These are phyloP conservation scores for Staurois parvus DNA, from an alignment of 2,797 vertebrate genomes.

Conservation along the genomic window DNA sequence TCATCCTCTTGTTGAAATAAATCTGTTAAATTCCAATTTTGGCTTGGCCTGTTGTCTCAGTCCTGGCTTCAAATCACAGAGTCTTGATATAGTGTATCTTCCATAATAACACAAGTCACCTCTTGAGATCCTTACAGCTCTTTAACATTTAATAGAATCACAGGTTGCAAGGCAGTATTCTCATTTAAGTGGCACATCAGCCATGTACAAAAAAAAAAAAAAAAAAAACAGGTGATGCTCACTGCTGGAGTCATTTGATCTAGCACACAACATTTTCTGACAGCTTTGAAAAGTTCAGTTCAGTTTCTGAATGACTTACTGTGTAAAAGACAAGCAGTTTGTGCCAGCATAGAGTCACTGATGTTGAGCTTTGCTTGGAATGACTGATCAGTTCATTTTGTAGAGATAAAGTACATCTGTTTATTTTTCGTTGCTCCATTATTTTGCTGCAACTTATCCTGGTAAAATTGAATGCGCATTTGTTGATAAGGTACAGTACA, in stretches of 20 bases:
- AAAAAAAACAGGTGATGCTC: conserved; percentile 47
- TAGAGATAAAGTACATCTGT: neutral
- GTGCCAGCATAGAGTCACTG: neutral
- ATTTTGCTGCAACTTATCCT: neutral
- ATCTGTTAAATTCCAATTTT: conserved; percentile 14
- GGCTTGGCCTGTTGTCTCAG: conserved; percentile 15
- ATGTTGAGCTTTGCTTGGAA: neutral
- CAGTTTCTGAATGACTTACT: conserved; percentile 31
- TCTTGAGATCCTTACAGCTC: conserved; percentile 35
- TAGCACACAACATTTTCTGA: conserved; percentile 49
- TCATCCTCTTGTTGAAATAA: neutral
- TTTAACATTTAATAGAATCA: conserved; percentile 52
- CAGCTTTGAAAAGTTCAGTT: conserved; percentile 50
- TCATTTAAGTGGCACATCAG: conserved; percentile 36
- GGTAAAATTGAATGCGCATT: neutral
- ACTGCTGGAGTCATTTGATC: conserved; percentile 54
- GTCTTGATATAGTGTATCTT: conserved; percentile 11
- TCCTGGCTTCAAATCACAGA: conserved; percentile 24
- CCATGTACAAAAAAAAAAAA: neutral
- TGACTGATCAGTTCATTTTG: conserved; percentile 12
- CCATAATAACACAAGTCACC: conserved; percentile 38
- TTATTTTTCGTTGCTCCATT: neutral
- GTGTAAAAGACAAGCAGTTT: conserved; percentile 2
- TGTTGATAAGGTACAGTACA: neutral
- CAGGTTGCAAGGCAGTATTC: conserved; percentile 19